These are phyloP conservation scores for Synodontis membranacea DNA, from an alignment of 2,113 vertebrate species.

Conservation along the genomic window DNA sequence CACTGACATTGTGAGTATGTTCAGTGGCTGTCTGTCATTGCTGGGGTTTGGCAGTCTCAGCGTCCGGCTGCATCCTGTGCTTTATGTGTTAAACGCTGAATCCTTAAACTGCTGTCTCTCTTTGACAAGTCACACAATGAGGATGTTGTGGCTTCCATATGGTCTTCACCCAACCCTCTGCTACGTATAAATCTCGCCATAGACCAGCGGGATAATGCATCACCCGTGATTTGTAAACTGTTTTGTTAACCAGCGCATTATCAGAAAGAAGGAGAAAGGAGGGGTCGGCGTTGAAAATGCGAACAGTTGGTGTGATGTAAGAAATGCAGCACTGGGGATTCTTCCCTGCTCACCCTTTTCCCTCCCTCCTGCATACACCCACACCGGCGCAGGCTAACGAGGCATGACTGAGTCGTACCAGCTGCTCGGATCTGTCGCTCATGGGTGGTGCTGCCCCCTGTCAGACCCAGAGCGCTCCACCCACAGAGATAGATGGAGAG, in stretches of 20 bases:
- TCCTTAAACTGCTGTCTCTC: slow-evolving; percentile 45
- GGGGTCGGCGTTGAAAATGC: slow-evolving; percentile 73
- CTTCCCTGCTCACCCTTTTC: slow-evolving; percentile 68
- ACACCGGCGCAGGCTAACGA: slow-evolving; percentile 75
- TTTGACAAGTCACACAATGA: slow-evolving; percentile 44
- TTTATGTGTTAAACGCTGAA: slow-evolving; percentile 43
- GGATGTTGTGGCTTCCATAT: slow-evolving; percentile 55
- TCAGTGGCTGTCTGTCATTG: neutral
- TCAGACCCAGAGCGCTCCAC: slow-evolving; percentile 54
- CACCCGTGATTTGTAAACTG: slow-evolving; percentile 82
- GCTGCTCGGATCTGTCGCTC: slow-evolving; percentile 86
- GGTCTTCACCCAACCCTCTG: slow-evolving; percentile 48
- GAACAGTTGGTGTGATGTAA: slow-evolving; percentile 89
- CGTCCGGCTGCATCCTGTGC: slow-evolving; percentile 29
- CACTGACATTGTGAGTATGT: neutral
- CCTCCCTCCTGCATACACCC: slow-evolving; percentile 37
- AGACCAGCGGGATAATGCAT: slow-evolving; percentile 57
- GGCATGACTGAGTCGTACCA: slow-evolving; percentile 89
- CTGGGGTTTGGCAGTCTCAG: neutral
- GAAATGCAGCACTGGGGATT: slow-evolving; percentile 60
- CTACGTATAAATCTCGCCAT: slow-evolving; percentile 54
- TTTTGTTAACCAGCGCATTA: slow-evolving; percentile 86
- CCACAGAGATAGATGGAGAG: slow-evolving; percentile 48
- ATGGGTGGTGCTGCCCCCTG: slow-evolving; percentile 58
- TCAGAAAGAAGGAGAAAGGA: slow-evolving; percentile 63